Evolutionary conservation across 35 echinoderm and acorn worm genomes (phyloP).

Genomic region (Strongylocentrotus purpuratus): DNA sequence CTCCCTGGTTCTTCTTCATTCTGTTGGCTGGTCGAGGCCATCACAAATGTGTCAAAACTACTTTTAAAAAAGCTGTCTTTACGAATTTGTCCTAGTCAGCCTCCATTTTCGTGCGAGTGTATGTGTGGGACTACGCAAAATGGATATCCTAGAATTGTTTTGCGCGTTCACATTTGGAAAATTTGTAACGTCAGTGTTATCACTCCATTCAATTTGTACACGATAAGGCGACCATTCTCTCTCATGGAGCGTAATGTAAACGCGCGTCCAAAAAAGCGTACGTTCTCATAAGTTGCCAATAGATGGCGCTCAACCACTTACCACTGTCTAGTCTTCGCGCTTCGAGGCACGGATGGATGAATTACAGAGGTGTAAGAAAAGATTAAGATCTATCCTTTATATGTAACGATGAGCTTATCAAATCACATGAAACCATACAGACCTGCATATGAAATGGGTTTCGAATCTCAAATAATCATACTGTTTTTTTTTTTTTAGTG

Average conservation of each 20-base stretch:
- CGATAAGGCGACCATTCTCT: background rate
- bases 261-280: background rate
- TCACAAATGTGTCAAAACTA: slow-evolving; percentile 27
- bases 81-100: background rate
- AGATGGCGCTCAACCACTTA: background rate
- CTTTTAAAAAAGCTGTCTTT: background rate
- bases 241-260: background rate
- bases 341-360: too few species aligned
- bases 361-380: too few species aligned
- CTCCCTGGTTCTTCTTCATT: slow-evolving; percentile 56
- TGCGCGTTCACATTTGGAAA: background rate
- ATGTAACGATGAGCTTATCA: too few species aligned
- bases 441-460: too few species aligned
- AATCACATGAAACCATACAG: too few species aligned
- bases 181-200: background rate
- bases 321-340: too few species aligned
- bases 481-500: too few species aligned
- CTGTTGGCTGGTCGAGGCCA: slow-evolving; percentile 89
- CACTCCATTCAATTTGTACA: background rate
- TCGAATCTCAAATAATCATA: too few species aligned
- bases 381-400: too few species aligned
- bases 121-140: background rate
- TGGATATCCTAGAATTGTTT: background rate
- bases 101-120: background rate
- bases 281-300: background rate